phyloP scores from a whole-genome alignment of 23 tunicate species.

The Trididemnum nubilum region DNA sequence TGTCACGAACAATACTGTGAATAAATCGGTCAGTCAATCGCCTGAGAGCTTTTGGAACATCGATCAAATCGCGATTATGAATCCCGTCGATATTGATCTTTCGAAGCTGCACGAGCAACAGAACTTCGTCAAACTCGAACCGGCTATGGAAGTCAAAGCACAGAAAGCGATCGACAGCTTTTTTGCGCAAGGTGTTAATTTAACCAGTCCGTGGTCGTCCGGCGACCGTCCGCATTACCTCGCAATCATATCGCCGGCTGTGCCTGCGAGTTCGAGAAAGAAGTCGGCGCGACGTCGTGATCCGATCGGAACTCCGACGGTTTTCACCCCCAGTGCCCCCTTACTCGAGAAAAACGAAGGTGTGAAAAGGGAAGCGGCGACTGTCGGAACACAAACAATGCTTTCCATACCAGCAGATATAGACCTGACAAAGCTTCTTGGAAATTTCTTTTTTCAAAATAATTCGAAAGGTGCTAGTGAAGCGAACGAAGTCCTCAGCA shows the following conservation, averaged over 20 bases:
- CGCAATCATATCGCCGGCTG: conserved; percentile 75
- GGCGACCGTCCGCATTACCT: conserved; percentile 50
- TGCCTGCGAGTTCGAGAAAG: conserved; percentile 7
- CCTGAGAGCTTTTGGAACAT: conserved; percentile 82
- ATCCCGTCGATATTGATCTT: conserved; percentile 79
- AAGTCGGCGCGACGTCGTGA: not conserved
- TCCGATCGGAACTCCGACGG: not conserved
- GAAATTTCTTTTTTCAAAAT: conserved; percentile 20
- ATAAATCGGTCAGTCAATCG: conserved; percentile 4
- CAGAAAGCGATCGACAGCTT: conserved; percentile 87
- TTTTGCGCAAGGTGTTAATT: conserved; percentile 60
- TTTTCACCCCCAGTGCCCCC: not conserved
- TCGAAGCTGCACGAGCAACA: conserved; percentile 79
- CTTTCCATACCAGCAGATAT: conserved; percentile 60
- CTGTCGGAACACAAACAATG: conserved; percentile 68
- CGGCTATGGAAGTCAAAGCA: conserved; percentile 56
- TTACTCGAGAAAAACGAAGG: conserved; percentile 1
- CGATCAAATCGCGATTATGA: conserved; percentile 80
- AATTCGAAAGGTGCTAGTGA: not conserved
- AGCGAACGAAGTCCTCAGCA: conserved; percentile 30
- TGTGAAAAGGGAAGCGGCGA: not conserved
- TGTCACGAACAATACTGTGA: conserved; percentile 1
- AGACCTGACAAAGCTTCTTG: conserved; percentile 43
- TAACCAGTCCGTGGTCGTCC: conserved; percentile 72
- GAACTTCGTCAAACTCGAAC: conserved; percentile 61